phyloP scores from a whole-genome alignment of 2,888 invertebrate genomes.

The Thecocarcelia acutangulata region DNA sequence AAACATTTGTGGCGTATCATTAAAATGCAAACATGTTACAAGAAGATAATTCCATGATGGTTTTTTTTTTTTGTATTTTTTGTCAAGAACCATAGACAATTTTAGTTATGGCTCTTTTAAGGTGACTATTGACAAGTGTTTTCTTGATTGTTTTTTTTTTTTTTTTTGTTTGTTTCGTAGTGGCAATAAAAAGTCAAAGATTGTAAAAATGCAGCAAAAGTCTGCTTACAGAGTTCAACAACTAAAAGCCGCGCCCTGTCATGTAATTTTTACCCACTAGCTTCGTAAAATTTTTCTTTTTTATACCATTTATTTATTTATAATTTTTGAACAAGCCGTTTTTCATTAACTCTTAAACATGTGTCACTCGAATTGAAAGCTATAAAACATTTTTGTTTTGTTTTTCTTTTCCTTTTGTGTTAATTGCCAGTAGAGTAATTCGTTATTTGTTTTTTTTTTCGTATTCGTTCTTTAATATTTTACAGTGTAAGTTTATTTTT shows the following conservation, averaged over 20 bases:
- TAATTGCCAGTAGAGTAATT: constrained; percentile 21
- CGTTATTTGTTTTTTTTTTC: constrained; percentile 7
- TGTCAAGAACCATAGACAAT: too few relatives aligned
- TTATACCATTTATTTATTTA: constrained; percentile 30
- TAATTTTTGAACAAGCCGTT: constrained; percentile 46
- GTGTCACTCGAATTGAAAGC: constrained; percentile 56
- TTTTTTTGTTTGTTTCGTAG: too few relatives aligned
- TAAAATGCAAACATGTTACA: too few relatives aligned
- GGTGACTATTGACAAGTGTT: background rate
- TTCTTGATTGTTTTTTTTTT: background rate
- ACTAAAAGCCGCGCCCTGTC: constrained; percentile 59
- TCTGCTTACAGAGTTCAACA: constrained; percentile 48
- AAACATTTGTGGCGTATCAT: too few relatives aligned
- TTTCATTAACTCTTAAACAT: constrained; percentile 58
- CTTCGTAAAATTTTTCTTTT: constrained; percentile 55
- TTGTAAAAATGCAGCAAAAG: constrained; percentile 40
- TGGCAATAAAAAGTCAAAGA: constrained; percentile 22
- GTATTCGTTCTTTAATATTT: constrained; percentile 15
- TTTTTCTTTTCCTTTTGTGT: constrained; percentile 16
- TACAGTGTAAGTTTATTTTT: constrained; percentile 29
- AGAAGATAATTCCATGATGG: too few relatives aligned
- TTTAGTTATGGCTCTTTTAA: background rate
- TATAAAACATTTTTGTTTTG: constrained; percentile 41
- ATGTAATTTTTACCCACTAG: constrained; percentile 52
- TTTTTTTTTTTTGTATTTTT: too few relatives aligned